Percentiles rank a stretch among this genome's conserved stretches.
phyloP scores from a whole-genome alignment of 2,797 vertebrate genomes.

The Pyrocephalus nanus region DNA sequence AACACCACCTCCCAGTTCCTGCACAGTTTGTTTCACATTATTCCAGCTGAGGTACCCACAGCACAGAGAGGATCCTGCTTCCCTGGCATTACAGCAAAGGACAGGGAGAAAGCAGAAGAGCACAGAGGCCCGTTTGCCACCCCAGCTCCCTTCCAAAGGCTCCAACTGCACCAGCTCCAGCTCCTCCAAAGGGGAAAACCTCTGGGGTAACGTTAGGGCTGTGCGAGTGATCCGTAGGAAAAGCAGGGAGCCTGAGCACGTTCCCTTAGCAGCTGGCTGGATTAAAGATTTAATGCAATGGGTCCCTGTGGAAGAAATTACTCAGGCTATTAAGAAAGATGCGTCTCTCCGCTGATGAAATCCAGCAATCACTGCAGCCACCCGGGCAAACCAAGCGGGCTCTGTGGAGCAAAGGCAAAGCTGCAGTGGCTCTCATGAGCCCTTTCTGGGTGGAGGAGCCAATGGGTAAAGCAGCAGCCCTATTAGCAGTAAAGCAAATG shows the following conservation, averaged over 20 bases:
- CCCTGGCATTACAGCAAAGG: neutral
- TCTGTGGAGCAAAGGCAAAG: constrained; percentile 8
- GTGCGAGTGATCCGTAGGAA: neutral
- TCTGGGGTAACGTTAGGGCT: neutral
- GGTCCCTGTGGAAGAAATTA: constrained; percentile 44
- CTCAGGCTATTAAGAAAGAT: constrained; percentile 26
- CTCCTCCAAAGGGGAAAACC: neutral
- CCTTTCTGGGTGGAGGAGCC: neutral
- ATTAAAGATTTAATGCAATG: constrained; percentile 15
- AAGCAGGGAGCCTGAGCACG: neutral
- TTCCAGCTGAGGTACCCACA: neutral
- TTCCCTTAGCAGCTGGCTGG: constrained; percentile 22
- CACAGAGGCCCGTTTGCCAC: rapidly evolving
- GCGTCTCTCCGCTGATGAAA: neutral
- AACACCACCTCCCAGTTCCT: neutral
- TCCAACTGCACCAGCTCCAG: neutral
- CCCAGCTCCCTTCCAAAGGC: neutral
- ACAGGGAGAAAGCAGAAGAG: neutral
- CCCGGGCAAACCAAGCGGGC: neutral
- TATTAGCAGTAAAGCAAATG: neutral
- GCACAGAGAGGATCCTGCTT: neutral
- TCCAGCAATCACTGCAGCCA: neutral
- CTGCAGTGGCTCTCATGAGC: neutral
- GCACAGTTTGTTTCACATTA: rapidly evolving
- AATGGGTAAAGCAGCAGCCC: constrained; percentile 8